Percentiles rank a stretch among this genome's conserved stretches.
phyloP scores from a whole-genome alignment of 2,113 vertebrate species.

The Odontophorus gujanensis region DNA sequence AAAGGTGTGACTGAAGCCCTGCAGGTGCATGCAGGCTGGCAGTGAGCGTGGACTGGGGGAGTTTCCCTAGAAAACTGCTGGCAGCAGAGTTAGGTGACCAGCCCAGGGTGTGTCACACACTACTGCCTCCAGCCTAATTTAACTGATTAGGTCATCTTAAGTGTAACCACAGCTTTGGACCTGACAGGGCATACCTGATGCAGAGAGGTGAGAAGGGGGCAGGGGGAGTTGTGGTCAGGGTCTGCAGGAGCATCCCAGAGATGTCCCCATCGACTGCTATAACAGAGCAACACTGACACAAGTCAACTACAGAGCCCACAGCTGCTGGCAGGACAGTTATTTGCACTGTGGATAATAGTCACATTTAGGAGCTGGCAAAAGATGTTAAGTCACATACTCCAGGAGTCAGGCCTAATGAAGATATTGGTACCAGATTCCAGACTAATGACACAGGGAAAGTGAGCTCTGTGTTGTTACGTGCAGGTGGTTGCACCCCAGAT shows the following conservation, averaged over 20 bases:
- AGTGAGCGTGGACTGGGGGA: not conserved
- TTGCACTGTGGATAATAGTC: not conserved
- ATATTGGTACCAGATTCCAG: not conserved
- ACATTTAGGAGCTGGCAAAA: not conserved
- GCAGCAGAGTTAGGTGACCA: not conserved
- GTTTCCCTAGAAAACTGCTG: not conserved
- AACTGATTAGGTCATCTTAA: not conserved
- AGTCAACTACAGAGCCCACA: not conserved
- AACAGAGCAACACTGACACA: not conserved
- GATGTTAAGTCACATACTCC: slow-evolving; percentile 15
- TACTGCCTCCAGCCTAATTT: not conserved
- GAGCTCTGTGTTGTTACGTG: not conserved
- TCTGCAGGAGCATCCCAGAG: not conserved
- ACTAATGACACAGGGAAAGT: not conserved
- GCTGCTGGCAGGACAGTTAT: not conserved
- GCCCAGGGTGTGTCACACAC: not conserved
- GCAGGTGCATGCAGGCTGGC: not conserved
- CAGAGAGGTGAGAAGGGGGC: not conserved
- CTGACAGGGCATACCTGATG: not conserved
- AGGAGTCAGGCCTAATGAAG: slow-evolving; percentile 51
- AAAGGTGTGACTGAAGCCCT: not conserved
- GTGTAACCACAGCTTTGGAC: not conserved
- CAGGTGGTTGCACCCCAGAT: not conserved
- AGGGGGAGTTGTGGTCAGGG: not conserved
- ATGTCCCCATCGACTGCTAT: not conserved